Conservation (phyloP, 2,113 vertebrate genomes). For the Ranitomeya variabilis region DNA sequence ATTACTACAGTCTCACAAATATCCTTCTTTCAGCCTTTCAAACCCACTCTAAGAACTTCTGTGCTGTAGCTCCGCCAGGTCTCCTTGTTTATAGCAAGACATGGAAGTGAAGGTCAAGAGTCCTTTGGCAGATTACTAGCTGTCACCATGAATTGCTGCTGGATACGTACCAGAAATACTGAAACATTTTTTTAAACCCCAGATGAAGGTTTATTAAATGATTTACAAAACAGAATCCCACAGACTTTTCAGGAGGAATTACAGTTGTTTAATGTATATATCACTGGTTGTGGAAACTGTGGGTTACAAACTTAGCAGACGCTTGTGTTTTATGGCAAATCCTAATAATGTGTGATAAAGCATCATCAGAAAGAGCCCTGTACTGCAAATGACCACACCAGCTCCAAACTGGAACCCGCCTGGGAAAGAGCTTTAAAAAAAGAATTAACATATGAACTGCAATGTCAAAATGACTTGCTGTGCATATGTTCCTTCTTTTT, state of each 20-base stretch:
- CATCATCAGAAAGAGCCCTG: not conserved
- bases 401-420: not conserved
- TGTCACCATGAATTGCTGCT: conserved; percentile 8
- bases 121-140: conserved; percentile 18
- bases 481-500: no score
- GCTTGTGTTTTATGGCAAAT: not conserved
- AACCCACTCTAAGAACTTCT: not conserved
- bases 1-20: conserved; percentile 9
- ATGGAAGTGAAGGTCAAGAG: conserved; percentile 30
- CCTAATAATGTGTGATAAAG: not conserved
- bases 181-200: conserved; percentile 10
- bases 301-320: not conserved
- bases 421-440: not conserved
- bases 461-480: no score
- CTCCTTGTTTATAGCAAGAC: conserved; percentile 27
- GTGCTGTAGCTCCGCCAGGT: not conserved
- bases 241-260: not conserved
- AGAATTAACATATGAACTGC: no score
- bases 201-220: not conserved
- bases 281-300: not conserved
- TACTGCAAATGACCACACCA: not conserved
- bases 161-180: not conserved
- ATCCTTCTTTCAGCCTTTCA: not conserved
- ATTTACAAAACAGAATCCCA: not conserved
- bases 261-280: not conserved